phyloP scores from a whole-genome alignment of 2,113 vertebrate species.

The Pogona vitticeps region DNA sequence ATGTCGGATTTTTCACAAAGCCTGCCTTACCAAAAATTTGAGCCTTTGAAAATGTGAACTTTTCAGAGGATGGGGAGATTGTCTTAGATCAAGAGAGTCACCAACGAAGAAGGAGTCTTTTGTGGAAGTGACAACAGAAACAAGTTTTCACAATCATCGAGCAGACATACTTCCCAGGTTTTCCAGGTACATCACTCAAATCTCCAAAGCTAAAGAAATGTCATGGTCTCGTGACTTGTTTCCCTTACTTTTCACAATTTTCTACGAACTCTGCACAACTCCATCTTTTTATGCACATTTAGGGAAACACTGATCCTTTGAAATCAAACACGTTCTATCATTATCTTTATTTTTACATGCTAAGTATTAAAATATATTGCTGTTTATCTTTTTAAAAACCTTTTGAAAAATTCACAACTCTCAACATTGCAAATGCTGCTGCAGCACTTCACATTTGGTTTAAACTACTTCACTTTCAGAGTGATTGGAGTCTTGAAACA shows the following conservation, averaged over 20 bases:
- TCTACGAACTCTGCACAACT: background rate
- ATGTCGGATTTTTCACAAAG: too few species aligned
- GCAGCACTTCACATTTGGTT: conserved; percentile 76
- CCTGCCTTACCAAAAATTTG: too few species aligned
- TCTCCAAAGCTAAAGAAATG: background rate
- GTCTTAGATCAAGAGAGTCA: too few species aligned
- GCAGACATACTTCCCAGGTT: background rate
- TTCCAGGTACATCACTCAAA: background rate
- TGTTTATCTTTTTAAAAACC: conserved; percentile 11
- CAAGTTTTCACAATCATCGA: conserved; percentile 4
- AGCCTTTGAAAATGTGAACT: too few species aligned
- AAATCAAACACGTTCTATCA: background rate
- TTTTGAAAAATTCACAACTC: conserved; percentile 63
- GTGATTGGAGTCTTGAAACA: conserved; percentile 80
- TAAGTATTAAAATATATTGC: background rate
- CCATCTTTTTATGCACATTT: background rate
- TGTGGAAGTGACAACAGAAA: background rate
- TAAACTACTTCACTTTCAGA: conserved; percentile 80
- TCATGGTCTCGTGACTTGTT: background rate
- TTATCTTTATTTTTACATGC: conserved; percentile 10
- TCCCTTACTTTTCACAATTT: background rate
- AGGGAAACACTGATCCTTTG: conserved; percentile 20
- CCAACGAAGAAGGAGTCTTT: too few species aligned
- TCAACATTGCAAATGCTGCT: conserved; percentile 72
- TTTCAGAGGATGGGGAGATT: too few species aligned